Base-by-base conservation (phyloP, 2,888 invertebrate species). In the Cephus rjabovi region DNA sequence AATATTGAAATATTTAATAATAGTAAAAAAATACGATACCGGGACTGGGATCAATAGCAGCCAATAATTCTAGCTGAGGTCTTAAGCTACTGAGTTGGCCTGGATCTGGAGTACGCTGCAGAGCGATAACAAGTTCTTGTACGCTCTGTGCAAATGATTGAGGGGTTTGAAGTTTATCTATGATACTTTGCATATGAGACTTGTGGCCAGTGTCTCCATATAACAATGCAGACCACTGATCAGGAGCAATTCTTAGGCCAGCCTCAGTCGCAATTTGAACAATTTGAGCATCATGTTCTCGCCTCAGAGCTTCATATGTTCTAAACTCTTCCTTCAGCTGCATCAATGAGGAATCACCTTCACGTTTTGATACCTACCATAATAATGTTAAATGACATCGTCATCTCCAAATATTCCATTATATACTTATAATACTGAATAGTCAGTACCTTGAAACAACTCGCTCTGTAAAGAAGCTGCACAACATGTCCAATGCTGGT, bases 401-500 rank as follows among this genome's bases (percentile, higher is more conserved):
- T 6, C 56, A 56, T 56, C 23, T 56, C 6, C 23, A 56, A 9
- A 56, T 56, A 9, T 23, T 56, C 2, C 23, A 56, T 56, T 56
- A 2, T 56, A 23, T 23, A 56, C 9, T 23, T 56, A 56, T 56
- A 23, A 23, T 23, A 15, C 6, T 56, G 23, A 23, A 9, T 56
- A 23, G 6, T 23, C 23, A 23, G 56, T 91, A 97, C 98, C 94
- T 98, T 98, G 93, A 99, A 99, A 93, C 99, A 99, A 81, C 98
- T 98, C 75, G 99, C 99, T 86, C 99, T 94, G 92, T 99, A 99
- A 35, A 99, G 93, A 76, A 99, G 94, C 92, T 99, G 99, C 77
- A 99, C 99, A 73, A 99, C 99, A 92, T 99, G 99, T 15, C 99
- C 99, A 90, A 99, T 99, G 90, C 98, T 98, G 40, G 99, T 99